These are phyloP conservation scores for Burhinus oedicnemus DNA, from an alignment of 2,113 vertebrate species.

Conservation along the genomic window DNA sequence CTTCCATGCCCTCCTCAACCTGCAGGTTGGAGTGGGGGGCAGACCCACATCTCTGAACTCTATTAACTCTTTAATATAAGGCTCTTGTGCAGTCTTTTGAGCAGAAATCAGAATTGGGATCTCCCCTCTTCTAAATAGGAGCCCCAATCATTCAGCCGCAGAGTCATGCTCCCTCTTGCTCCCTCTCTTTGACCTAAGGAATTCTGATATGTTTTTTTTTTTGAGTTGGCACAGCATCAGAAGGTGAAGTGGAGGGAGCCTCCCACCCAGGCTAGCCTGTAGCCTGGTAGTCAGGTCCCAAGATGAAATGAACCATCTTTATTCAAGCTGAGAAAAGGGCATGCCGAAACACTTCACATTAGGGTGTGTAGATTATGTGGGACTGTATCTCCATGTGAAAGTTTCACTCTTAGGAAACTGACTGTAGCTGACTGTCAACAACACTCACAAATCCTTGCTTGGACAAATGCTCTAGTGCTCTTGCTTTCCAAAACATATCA, in stretches of 20 bases:
- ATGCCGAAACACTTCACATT: background rate
- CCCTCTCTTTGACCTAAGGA: background rate
- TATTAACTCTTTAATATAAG: background rate
- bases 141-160: background rate
- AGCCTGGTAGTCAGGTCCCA: background rate
- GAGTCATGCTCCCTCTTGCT: background rate
- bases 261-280: background rate
- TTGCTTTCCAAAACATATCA: background rate
- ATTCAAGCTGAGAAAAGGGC: background rate
- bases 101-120: background rate
- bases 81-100: background rate
- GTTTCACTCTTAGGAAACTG: background rate
- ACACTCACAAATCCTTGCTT: background rate
- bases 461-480: background rate
- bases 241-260: background rate
- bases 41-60: background rate
- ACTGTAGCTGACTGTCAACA: background rate
- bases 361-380: slow-evolving; percentile 6
- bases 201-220: background rate
- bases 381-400: background rate
- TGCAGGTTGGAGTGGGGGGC: rapidly evolving
- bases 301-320: slow-evolving; percentile 19
- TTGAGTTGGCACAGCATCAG: background rate
- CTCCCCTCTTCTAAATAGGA: background rate
- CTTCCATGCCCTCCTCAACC: background rate